Base-by-base conservation (phyloP, 2,113 vertebrate species). In the Pitta sordida region DNA sequence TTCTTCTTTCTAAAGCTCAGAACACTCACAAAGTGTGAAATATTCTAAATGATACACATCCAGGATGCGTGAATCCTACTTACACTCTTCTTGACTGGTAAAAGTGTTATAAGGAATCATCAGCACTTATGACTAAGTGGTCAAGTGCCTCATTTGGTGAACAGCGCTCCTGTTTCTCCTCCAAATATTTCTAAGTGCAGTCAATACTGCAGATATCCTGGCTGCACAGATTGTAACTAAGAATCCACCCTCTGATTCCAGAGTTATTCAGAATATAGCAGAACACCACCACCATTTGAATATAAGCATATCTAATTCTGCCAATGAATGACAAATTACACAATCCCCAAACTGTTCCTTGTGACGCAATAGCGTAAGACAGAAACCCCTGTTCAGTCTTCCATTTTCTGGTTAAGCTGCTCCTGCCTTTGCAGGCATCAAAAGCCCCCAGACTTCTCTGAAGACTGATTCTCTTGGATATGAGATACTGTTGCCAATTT, bases 71-170 rank as follows among this genome's bases (percentile, higher is more conserved):
- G 62, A 91, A 85, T 80, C 59, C 85, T 82, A 91, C 82, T 91
- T 86, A 93, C 8, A 9, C 53, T 86, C 88, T 93, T 96, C 91
- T 92, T 93, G 91, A 90, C 60, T 29, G 69, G 15, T 62, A 52
- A 71, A 96, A 79, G 69, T 37, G 49, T 91, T 84, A 63, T 24
- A 82, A 81, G 77, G 58, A 94, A 90, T 48, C 4, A 0, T 60
- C 77, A 88, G 39, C 77, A 86, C 83, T 95, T 81, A 63, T 0
- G 6, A 64, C 13, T 70, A 34, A 44, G 69, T 70, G 76, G 73
- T 88, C 69, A 81, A 95, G 77, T 90, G 21, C 56, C 80, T 91
- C 26, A 64, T 93, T 90, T 88, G 83, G 88, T 83, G 83, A 96
- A 93, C 73, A 86, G 51, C 71, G 70, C 80, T 91, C 83, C 79